These are phyloP conservation scores for Branchipolynoe longqiensis DNA, from an alignment of 2,888 invertebrate species.

Conservation along the genomic window DNA sequence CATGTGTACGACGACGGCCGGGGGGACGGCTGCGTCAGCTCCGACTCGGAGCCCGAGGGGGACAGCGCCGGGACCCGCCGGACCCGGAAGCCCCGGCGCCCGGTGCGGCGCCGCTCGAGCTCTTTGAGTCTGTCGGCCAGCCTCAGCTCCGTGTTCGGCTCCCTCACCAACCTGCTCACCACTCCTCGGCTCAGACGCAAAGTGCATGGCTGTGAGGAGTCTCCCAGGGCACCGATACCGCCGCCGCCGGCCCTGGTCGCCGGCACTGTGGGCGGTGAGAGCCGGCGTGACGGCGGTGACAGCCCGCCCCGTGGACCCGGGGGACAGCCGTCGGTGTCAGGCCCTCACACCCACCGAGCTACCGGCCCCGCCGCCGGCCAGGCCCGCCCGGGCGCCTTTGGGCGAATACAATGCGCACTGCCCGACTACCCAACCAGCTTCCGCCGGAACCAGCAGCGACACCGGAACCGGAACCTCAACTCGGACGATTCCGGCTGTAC, in stretches of 20 bases:
- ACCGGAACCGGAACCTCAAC: not conserved
- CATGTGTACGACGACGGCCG: conserved; percentile 49
- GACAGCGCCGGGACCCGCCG: not conserved
- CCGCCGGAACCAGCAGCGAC: not conserved
- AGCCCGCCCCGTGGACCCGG: not conserved
- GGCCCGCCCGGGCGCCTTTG: not conserved
- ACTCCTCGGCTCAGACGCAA: not conserved
- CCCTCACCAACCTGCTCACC: conserved; percentile 13
- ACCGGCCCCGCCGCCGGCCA: not conserved
- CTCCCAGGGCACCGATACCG: not conserved
- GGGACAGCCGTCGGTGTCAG: not conserved
- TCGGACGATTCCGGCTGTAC: too few species aligned
- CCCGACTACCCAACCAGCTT: too few species aligned
- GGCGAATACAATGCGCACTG: not conserved
- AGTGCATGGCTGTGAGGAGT: too few species aligned
- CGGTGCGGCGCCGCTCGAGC: conserved; percentile 4
- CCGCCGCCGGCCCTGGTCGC: not conserved
- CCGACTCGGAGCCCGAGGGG: not conserved
- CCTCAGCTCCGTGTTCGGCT: conserved; percentile 50
- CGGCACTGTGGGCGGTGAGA: not conserved
- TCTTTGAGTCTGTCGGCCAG: conserved; percentile 30
- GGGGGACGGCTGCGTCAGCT: not conserved
- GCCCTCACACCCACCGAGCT: too few species aligned
- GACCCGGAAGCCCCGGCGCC: not conserved
- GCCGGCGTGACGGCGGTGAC: not conserved